These are phyloP conservation scores for Neoascia interrupta DNA, from an alignment of 2,888 invertebrate species.

Conservation along the genomic window DNA sequence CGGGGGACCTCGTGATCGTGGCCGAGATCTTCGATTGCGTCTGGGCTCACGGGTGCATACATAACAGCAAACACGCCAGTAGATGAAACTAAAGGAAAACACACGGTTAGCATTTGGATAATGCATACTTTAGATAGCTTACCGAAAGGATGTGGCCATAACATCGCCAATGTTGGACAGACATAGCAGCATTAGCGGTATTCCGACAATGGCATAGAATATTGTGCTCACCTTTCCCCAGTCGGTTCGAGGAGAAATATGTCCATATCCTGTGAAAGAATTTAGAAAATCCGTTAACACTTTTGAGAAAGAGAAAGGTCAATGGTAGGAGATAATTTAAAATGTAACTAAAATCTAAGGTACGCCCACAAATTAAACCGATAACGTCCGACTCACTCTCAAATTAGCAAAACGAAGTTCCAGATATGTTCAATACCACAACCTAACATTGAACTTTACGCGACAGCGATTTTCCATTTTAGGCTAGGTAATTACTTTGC, in stretches of 20 bases:
- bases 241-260: slow-evolving; percentile 95
- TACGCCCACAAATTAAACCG: too few relatives aligned
- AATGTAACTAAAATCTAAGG: too few relatives aligned
- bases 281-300: too few relatives aligned
- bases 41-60: slow-evolving; percentile 90
- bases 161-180: slow-evolving; percentile 96
- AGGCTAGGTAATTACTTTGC: slow-evolving; percentile 22
- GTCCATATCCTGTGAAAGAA: slow-evolving; percentile 89
- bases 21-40: slow-evolving; percentile 76
- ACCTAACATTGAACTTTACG: slow-evolving; percentile 61
- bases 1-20: slow-evolving; percentile 71
- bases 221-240: slow-evolving; percentile 97
- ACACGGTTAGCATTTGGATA: too few relatives aligned
- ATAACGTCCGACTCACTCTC: too few relatives aligned
- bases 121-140: too few relatives aligned
- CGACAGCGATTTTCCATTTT: slow-evolving; percentile 51
- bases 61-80: slow-evolving; percentile 95
- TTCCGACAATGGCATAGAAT: slow-evolving; percentile 96
- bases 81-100: slow-evolving; percentile 85
- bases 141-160: slow-evolving; percentile 95
- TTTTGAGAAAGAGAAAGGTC: too few relatives aligned
- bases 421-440: slow-evolving; percentile 29
- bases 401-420: too few relatives aligned
- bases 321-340: too few relatives aligned
- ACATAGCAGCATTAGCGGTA: slow-evolving; percentile 96